Evolutionary conservation across 2,888 invertebrate species (phyloP), one percentile per base, ranked within the genome.

Genomic region (Drosophila quinaria): DNA sequence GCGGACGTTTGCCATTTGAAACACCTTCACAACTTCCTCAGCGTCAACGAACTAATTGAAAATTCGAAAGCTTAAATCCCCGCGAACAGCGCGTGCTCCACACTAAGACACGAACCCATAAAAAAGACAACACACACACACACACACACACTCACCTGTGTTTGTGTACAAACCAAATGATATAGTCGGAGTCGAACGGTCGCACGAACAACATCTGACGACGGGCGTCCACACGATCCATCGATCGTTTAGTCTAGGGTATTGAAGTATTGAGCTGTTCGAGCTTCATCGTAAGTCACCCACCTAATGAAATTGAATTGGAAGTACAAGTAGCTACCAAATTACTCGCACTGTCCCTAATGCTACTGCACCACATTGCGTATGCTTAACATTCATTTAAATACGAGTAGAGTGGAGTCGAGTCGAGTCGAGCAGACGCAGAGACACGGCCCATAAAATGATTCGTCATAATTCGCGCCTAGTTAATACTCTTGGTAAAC

Each of bases 1-100:
- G 80, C 89, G 78, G 65, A 78, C 74, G 78, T 70, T 70, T 70
- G 67, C 59, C 56, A 61, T 37, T 71, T 78, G 69, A 62, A 74
- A 68, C 88, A 81, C 85, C 86, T 87, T 87, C 80, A 84, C 74
- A 87, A 89, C 87, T 89, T 87, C 87, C 87, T 78, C 81, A 78
- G 81, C 81, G 70, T 87, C 81, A 87, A 86, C 84, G 89, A 89
- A 87, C 89, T 87, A 89, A 81, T 89, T 81, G 85, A 77, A 87
- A 87, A 89, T 84, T 89, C 81, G 87, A 81, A 84, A 81, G 84
- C 78, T 89, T 65, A 75, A 89, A 72, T 81, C 73, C 81, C 81
- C 77, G 77, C 76, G 51, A 65, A 71, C 70, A 85, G 86, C 83
- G 82, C 82, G 85, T 85, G 87, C 82, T 81, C 66, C 68, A 54